Evolutionary conservation across 2,888 invertebrate genomes (phyloP).

Genomic region (Rugalucina vietnamica): DNA sequence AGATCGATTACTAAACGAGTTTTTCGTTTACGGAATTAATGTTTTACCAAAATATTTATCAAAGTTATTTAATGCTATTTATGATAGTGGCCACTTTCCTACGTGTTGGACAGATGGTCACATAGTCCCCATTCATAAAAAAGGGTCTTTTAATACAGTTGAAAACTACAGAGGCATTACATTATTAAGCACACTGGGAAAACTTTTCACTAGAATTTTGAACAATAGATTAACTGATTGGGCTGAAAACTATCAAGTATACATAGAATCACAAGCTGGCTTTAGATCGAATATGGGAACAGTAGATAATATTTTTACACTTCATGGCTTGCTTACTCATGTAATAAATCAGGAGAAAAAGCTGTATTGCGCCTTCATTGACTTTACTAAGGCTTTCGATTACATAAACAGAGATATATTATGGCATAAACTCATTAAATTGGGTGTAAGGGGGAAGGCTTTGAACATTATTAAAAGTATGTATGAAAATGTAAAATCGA

Average conservation of each 20-base stretch:
- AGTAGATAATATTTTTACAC: neutral
- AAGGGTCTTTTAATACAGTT: no score
- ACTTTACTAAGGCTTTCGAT: conserved; percentile 11
- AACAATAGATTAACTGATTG: conserved; percentile 1
- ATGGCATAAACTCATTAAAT: conserved; percentile 6
- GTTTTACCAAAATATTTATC: neutral
- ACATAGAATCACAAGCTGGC: conserved; percentile 5
- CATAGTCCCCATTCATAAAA: neutral
- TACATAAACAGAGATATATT: neutral
- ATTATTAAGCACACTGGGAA: conserved; percentile 5
- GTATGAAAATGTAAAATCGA: conserved; percentile 8
- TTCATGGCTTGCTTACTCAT: conserved; percentile 1
- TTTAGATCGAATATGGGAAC: conserved; percentile 1
- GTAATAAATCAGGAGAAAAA: neutral
- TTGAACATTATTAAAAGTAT: neutral
- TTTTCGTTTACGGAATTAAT: neutral
- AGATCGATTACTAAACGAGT: neutral
- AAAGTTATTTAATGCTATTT: neutral
- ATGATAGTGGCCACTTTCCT: neutral
- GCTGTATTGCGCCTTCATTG: conserved; percentile 3
- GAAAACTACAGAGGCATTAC: conserved; percentile 16
- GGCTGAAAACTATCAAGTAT: conserved; percentile 9
- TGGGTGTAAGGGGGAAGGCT: neutral
- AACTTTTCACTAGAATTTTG: conserved; percentile 8
- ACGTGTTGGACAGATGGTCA: neutral